A percentile compares a stretch with the other conserved stretches of the same genome.
Evolutionary conservation across 2,888 invertebrate genomes (phyloP).

Genomic region (Lampropteryx suffumata): DNA sequence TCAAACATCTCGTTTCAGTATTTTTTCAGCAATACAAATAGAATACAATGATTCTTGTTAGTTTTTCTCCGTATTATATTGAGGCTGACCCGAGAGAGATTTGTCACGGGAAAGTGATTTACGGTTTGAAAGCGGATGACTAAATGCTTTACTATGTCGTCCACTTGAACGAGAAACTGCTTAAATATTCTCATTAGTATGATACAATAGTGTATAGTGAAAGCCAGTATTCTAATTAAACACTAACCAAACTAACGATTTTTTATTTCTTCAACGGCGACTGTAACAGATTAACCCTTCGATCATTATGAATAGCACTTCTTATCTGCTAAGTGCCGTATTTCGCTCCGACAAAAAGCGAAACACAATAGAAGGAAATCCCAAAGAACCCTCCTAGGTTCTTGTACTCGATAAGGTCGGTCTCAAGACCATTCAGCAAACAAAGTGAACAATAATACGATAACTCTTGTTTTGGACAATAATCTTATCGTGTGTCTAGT

Average conservation of each 20-base stretch:
- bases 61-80: slow-evolving; percentile 34
- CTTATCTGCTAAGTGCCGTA: slow-evolving; percentile 31
- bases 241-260: no score
- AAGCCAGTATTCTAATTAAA: not conserved
- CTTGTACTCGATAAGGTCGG: slow-evolving; percentile 47
- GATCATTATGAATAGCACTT: slow-evolving; percentile 20
- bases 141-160: slow-evolving; percentile 29
- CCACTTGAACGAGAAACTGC: slow-evolving; percentile 22
- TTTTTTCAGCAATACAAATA: slow-evolving; percentile 33
- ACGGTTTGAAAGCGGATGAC: slow-evolving; percentile 40
- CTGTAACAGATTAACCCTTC: slow-evolving; percentile 13
- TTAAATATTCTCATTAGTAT: slow-evolving; percentile 18
- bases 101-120: slow-evolving; percentile 48
- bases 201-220: not conserved
- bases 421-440: slow-evolving; percentile 37
- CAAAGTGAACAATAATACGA: slow-evolving; percentile 52
- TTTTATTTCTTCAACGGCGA: not conserved
- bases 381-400: slow-evolving; percentile 47
- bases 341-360: slow-evolving; percentile 40
- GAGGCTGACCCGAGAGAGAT: slow-evolving; percentile 35
- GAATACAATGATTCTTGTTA: slow-evolving; percentile 35
- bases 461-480: slow-evolving; percentile 44
- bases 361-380: slow-evolving; percentile 42
- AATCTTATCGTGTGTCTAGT: no score
- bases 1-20: slow-evolving; percentile 23